These are phyloP conservation scores for Sibirionetta formosa DNA, from an alignment of 2,797 vertebrate genomes.

Conservation along the genomic window DNA sequence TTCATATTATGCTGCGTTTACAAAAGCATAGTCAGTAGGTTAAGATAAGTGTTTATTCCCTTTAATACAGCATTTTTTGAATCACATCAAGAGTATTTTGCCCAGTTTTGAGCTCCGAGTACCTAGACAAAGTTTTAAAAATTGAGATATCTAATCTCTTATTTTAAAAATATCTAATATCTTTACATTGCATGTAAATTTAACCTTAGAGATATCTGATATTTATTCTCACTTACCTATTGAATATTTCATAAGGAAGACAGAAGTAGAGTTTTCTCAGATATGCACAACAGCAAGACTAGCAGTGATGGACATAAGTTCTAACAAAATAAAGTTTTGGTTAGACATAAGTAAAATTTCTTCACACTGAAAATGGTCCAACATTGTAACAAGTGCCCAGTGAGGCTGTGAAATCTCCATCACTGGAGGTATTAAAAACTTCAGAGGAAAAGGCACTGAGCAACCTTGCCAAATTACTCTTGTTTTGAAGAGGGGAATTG, in stretches of 20 bases:
- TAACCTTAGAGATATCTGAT: background rate
- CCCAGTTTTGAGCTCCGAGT: background rate
- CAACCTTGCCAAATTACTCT: background rate
- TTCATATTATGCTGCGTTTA: background rate
- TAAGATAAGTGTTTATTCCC: background rate
- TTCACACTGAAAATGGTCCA: background rate
- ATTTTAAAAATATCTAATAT: too few relatives aligned
- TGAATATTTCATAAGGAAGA: background rate
- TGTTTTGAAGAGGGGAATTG: background rate
- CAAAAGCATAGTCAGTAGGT: background rate
- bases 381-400: background rate
- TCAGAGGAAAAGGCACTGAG: fast-evolving
- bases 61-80: background rate
- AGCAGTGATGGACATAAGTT: fast-evolving
- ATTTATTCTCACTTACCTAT: background rate
- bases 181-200: too few relatives aligned
- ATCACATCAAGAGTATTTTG: background rate
- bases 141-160: background rate
- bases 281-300: background rate
- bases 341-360: background rate
- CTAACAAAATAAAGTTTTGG: background rate
- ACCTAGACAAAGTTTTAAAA: background rate
- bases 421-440: background rate
- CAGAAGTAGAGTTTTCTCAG: fast-evolving
- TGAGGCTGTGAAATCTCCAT: background rate